phyloP scores from a whole-genome alignment of 2,888 invertebrate genomes.

The Drosophila picticornis region DNA sequence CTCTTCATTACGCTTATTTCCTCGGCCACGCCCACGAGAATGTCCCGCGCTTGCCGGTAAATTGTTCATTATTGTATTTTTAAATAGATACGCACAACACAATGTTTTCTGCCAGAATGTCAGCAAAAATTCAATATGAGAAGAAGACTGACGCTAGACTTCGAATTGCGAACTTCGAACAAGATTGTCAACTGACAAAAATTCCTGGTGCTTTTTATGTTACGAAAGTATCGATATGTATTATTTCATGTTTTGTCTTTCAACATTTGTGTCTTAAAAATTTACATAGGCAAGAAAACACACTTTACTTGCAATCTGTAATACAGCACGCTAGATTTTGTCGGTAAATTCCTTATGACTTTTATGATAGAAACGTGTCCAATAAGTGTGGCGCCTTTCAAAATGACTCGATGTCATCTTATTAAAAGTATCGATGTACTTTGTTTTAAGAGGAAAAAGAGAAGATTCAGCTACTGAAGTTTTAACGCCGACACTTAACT shows the following conservation, averaged over 20 bases:
- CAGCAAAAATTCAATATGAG: neutral
- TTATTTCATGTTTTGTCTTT: neutral
- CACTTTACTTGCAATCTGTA: too few relatives aligned
- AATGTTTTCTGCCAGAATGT: neutral
- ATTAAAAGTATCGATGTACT: neutral
- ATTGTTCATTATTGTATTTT: slow-evolving; percentile 43
- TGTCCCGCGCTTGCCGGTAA: slow-evolving; percentile 30
- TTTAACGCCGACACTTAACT: neutral
- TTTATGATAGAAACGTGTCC: neutral
- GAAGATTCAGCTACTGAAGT: neutral
- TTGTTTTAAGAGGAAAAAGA: neutral
- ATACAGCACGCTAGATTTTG: too few relatives aligned
- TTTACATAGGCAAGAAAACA: too few relatives aligned
- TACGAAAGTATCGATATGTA: neutral
- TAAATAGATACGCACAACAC: neutral
- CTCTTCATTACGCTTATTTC: slow-evolving; percentile 20
- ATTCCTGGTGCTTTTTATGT: neutral
- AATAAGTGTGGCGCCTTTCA: neutral
- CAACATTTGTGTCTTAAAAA: too few relatives aligned
- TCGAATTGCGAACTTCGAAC: neutral
- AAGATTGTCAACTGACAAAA: neutral
- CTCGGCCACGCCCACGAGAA: slow-evolving; percentile 63
- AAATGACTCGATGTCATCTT: neutral
- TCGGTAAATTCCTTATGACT: neutral
- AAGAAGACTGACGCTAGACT: neutral